Base-by-base conservation (phyloP, 2,797 vertebrate species). In the Lophotriccus pileatus region DNA sequence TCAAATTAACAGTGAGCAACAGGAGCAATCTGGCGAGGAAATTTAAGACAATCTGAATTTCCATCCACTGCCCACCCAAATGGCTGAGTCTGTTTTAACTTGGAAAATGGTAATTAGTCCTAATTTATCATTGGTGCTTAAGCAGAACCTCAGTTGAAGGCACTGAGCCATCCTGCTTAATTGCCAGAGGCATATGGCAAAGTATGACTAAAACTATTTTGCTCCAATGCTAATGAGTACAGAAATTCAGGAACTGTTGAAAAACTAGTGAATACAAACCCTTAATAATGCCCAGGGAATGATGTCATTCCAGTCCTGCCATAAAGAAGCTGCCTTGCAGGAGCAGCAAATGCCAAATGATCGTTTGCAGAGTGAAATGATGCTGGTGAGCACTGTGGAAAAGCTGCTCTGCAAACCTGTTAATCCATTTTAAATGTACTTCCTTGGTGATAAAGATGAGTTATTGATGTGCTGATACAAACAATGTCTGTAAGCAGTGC, bases 131-230 rank as follows among this genome's bases (percentile, higher is more conserved):
- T 4, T 67, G 78, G 9, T 82, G 52, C 70, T 95, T 92, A 84
- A 87, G 87, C 36, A 92, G 74, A 94, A 63, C 43, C 52, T 79
- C 39, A 34, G 55, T 2, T 55, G 60, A 73, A 92, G 77, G 30
- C 8, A 12, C 52, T 47, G 63, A 90, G 77, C 36, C 59, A 46
- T 90, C 72, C 74, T 76, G 77, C 47, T 55, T 79, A 84, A 84
- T 69, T 84, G 70, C 63, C 70, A 73, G 87, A 93, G 76, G 90
- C 88, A 75, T 86, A 66, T 86, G 90, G 91, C 58, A 64, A 94
- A 92, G 70, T 76, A 89, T 70, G 75, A 82, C 87, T 89, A 34
- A 39, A 94, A 79, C 44, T 82, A 52, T 92, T 94, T 84, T 90
- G 44, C 34, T 93, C 53, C 70, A 55, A 1, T 76, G 77, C 43